These are phyloP conservation scores for Emydura subglobosa DNA, from an alignment of 2,113 vertebrate species.

Conservation along the genomic window DNA sequence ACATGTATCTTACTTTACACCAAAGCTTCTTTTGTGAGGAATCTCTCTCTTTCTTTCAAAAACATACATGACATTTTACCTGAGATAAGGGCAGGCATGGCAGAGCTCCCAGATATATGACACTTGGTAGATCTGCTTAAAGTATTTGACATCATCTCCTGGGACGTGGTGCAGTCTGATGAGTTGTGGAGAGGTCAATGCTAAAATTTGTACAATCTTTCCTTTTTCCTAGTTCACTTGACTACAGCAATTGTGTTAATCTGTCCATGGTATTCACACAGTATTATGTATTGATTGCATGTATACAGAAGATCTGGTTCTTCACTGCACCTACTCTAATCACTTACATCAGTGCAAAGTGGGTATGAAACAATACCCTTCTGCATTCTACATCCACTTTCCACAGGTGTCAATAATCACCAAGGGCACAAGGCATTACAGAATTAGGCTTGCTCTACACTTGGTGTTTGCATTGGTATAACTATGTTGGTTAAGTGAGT, in stretches of 20 bases:
- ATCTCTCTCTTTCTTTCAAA: background rate
- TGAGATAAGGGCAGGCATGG: background rate
- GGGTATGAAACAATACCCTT: no score
- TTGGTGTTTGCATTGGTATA: no score
- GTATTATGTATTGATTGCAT: background rate
- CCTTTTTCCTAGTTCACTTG: background rate
- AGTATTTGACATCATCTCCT: background rate
- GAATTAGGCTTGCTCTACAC: no score
- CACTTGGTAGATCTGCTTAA: background rate
- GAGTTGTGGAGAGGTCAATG: background rate
- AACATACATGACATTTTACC: background rate
- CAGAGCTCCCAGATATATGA: background rate
- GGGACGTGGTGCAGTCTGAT: background rate
- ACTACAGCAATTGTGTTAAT: background rate
- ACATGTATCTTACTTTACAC: background rate
- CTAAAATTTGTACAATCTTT: background rate
- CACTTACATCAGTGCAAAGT: no score
- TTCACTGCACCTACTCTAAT: background rate
- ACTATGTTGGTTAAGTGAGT: no score
- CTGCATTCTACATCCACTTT: no score
- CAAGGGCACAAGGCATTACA: no score
- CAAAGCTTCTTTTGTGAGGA: background rate
- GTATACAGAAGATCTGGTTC: background rate
- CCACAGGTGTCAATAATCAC: no score
- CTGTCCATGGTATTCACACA: background rate